Percentiles rank a stretch among this genome's conserved stretches.
phyloP scores from a whole-genome alignment of 2,797 vertebrate genomes.

The Danio albolineatus region DNA sequence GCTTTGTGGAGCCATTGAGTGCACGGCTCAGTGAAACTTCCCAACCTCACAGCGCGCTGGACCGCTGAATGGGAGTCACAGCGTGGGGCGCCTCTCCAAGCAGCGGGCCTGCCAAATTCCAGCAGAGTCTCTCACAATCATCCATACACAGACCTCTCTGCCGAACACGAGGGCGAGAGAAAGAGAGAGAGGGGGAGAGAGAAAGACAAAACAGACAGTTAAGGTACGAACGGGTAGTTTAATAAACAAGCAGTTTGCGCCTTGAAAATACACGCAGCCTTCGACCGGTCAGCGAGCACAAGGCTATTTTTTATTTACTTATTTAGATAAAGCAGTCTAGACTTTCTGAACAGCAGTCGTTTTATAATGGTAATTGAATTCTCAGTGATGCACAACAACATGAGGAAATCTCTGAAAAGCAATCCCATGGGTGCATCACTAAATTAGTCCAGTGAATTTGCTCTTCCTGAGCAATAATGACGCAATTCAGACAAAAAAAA shows the following conservation, averaged over 20 bases:
- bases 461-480: conserved; percentile 31
- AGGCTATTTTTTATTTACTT: not conserved
- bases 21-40: conserved; percentile 90
- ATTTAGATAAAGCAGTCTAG: conserved; percentile 11
- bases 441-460: conserved; percentile 36
- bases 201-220: conserved; percentile 34
- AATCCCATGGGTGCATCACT: conserved; percentile 43
- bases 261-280: conserved; percentile 13
- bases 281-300: not conserved
- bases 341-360: conserved; percentile 25
- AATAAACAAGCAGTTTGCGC: conserved; percentile 28
- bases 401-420: conserved; percentile 36
- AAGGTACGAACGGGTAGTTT: conserved; percentile 31
- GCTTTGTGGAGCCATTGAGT: conserved; percentile 92
- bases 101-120: conserved; percentile 88
- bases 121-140: conserved; percentile 89
- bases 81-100: conserved; percentile 88
- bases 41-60: conserved; percentile 85
- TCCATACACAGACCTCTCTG: conserved; percentile 79
- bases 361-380: conserved; percentile 43
- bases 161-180: conserved; percentile 64
- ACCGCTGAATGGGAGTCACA: conserved; percentile 86
- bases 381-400: conserved; percentile 33
- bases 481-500: conserved; percentile 34
- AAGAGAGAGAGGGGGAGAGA: conserved; percentile 44